Base-by-base conservation (phyloP, 2,888 invertebrate genomes). In the Taphrorychus bicolor region DNA sequence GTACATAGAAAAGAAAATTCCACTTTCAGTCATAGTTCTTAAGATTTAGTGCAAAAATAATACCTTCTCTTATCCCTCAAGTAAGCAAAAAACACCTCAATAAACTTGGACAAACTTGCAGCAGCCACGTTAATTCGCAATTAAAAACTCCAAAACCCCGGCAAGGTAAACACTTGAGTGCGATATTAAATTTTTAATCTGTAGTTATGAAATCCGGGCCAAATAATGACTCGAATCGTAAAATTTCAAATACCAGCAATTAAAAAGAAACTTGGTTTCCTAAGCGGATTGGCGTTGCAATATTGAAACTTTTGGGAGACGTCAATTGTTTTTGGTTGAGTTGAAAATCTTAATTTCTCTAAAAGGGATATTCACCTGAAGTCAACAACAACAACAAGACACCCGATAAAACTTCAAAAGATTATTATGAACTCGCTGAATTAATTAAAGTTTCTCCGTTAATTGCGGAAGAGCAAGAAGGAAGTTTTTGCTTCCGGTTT, bases 121-220 rank as follows among this genome's bases (percentile, higher is more conserved):
- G 32, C 3, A 32, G 32, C 32, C 9, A 32, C 7, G 32, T 32
- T 32, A 32, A 32, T 32, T 32, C 32, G 32, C 32, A 32, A 32
- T 32, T 32, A 32, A 32, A 32, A 3, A 7, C 32, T 32, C 32
- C 32, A 32, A 32, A n/a, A 32, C 32, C 32, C 3, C 3, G 2
- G 3, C 32, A 32, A 32, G 11, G 32, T 32, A 32, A 32, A 32
- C 32, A 9, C 32, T 32, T 32, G 9, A 32, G 32, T 32, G 3
- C 18, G 45, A 45, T 45, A 45, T 45, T 45, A 45, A 45, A 45
- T 45, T 45, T 45, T 45, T 45, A 45, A 45, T 45, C 45, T 45
- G 14, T 18, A 18, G 45, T 45, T 45, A 45, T 45, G 45, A 45
- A 45, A 45, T 32, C 11, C 32, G 32, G 32, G 7, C 3, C 32